Evolutionary conservation across 2,888 invertebrate genomes (phyloP).

Genomic region (Phyllotreta cruciferae): DNA sequence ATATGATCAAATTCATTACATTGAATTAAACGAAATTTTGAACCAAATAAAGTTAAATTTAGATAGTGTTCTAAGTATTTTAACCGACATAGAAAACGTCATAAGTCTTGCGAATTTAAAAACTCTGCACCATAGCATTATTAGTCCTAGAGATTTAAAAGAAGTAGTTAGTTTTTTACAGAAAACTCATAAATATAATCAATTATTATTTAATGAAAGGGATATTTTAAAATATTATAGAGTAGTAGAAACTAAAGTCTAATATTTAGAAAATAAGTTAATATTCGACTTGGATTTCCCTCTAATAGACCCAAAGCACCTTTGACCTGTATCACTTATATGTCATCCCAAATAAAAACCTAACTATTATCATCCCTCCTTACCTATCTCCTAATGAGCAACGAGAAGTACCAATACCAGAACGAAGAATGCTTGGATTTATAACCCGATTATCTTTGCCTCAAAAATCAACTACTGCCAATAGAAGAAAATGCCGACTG

Average conservation of each 20-base stretch:
- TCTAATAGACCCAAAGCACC: not conserved
- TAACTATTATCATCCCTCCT: conserved; percentile 3
- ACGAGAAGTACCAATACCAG: conserved; percentile 3
- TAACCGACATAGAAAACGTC: not conserved
- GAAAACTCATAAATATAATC: not conserved
- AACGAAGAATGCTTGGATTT: conserved; percentile 2
- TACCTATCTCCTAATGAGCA: conserved; percentile 1
- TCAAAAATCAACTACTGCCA: not conserved
- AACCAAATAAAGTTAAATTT: conserved; percentile 3
- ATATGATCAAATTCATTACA: not conserved
- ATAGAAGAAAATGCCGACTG: not conserved
- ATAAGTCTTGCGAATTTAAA: conserved; percentile 10
- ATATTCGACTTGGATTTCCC: conserved; percentile 1
- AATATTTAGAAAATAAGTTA: not conserved
- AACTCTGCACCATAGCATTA: not conserved
- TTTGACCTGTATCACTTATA: not conserved
- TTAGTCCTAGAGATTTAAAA: conserved; percentile 3
- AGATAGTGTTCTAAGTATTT: not conserved
- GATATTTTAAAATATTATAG: not conserved
- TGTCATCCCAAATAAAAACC: not conserved
- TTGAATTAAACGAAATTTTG: not conserved
- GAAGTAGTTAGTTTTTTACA: not conserved
- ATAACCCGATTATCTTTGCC: not conserved
- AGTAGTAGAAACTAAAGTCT: conserved; percentile 3
- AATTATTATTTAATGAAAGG: not conserved